Conservation (phyloP, 2,113 vertebrate genomes). For the Mungos mungo region DNA sequence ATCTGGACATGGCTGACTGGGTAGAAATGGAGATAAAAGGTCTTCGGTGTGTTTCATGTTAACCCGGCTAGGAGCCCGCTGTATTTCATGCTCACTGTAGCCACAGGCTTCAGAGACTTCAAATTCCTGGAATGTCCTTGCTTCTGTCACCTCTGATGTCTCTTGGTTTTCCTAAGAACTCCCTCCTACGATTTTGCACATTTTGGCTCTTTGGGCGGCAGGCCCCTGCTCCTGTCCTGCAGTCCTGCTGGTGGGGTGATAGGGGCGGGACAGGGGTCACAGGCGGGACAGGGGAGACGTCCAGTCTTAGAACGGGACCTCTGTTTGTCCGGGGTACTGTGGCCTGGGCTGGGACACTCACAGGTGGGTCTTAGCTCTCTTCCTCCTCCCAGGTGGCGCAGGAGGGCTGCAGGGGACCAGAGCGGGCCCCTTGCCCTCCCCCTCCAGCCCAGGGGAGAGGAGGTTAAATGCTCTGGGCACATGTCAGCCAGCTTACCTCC, state of each 20-base stretch:
- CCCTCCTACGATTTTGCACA: not conserved
- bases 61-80: too few species aligned
- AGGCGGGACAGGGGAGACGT: accelerated
- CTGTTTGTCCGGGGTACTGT: not conserved
- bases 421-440: accelerated
- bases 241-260: accelerated
- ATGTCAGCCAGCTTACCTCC: not conserved
- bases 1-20: accelerated
- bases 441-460: not conserved
- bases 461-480: not conserved
- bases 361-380: not conserved
- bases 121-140: accelerated
- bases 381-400: accelerated
- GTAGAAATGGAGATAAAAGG: not conserved
- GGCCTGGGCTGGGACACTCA: not conserved
- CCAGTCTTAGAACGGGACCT: accelerated
- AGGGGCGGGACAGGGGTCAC: accelerated
- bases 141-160: too few species aligned
- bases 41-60: accelerated
- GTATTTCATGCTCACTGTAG: accelerated
- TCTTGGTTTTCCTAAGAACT: not conserved
- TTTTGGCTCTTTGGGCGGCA: accelerated
- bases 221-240: accelerated
- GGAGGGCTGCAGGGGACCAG: too few species aligned
- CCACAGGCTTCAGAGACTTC: not conserved